Conservation (phyloP, 2,888 invertebrate genomes). For the Dysmachus trigonus region DNA sequence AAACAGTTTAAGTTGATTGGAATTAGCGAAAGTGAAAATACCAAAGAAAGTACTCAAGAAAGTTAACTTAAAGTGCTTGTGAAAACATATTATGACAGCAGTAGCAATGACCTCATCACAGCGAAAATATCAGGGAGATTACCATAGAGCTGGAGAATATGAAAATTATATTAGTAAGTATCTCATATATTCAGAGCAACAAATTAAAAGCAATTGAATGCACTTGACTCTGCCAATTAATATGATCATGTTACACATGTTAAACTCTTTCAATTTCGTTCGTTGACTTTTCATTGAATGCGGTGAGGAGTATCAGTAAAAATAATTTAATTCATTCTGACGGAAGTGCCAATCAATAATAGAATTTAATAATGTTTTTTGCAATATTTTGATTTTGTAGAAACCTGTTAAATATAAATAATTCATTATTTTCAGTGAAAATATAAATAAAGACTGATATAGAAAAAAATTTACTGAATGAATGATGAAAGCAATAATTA, state of each 20-base stretch:
- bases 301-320: background rate
- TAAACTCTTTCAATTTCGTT: conserved; percentile 3
- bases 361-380: background rate
- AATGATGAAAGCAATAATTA: too few relatives aligned
- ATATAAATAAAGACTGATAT: too few relatives aligned
- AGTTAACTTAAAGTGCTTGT: background rate
- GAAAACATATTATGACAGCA: conserved; percentile 29
- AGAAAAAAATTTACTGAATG: too few relatives aligned
- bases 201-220: conserved; percentile 33
- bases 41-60: background rate
- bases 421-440: too few relatives aligned
- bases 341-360: background rate
- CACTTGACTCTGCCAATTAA: conserved; percentile 24
- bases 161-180: conserved; percentile 49
- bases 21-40: background rate
- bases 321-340: background rate
- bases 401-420: too few relatives aligned
- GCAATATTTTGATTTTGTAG: background rate
- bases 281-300: conserved; percentile 1
- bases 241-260: conserved; percentile 7
- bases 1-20: background rate
- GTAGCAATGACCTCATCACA: conserved; percentile 38
- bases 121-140: conserved; percentile 27
- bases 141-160: conserved; percentile 42
- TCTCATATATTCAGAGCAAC: background rate